Evolutionary conservation across 2,888 invertebrate species (phyloP), one percentile per base, ranked within the genome.

Genomic region (Pachydiplax longipennis): DNA sequence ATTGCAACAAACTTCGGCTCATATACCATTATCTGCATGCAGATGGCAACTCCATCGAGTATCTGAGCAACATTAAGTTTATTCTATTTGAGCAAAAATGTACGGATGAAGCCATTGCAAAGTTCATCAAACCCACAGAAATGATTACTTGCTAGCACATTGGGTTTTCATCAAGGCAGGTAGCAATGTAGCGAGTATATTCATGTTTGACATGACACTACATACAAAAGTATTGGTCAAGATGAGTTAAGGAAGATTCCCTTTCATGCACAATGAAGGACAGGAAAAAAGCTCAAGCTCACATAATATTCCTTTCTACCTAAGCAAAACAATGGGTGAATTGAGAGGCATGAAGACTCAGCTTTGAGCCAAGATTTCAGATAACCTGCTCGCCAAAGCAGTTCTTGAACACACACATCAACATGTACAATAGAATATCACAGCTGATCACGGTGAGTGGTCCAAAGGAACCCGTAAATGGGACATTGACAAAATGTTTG

Each of bases 361-460:
- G 87, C 87, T 87, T 87, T 35, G 37, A 61, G 87, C 87, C 61
- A 87, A 87, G 87, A 61, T 35, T 31, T 61, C 53, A 61, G 37
- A 61, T n/a, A 87, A 40, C 61, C 87, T 87, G 87, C 87, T 87
- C 65, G 87, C 58, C 10, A 35, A 37, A 61, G 87, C 87, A 87
- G 13, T 61, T 61, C 58, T 61, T 87, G 61, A 31, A 61, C 58
- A 87, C 87, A 87, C 87, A 87, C 87, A 87, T 61, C 87, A 87
- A 87, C 87, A 87, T 61, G 87, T 87, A 87, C 87, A 87, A 61
- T 87, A 87, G 87, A 87, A 87, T 87, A 87, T 87, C 87, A 87
- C 87, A 87, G 87, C 61, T 87, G 87, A 61, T 87, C 87, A 87
- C 87, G 87, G 87, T 65, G 87, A 87, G 87, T 87, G 87, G 87